Base-by-base conservation (phyloP, 2,113 vertebrate species). In the Neoarius graeffei region DNA sequence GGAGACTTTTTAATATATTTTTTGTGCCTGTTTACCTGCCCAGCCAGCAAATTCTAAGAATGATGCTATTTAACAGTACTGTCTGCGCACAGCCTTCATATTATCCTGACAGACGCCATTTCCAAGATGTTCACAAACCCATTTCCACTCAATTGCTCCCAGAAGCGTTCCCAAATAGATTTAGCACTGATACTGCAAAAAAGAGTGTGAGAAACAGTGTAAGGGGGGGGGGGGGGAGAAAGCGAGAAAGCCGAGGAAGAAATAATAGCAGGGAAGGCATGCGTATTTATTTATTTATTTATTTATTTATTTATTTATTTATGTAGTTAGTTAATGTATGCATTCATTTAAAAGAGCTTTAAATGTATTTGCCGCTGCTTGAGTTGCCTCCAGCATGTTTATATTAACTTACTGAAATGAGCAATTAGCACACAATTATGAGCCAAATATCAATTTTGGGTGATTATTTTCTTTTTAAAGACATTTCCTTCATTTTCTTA, bases 151-250 rank as follows among this genome's bases (percentile, higher is more conserved):
- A 94, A 93, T 95, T 94, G 93, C 93, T 95, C 95, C 93, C 92
- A 95, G 93, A 94, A 94, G 94, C 91, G 80, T 92, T 93, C 93
- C 94, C 93, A 95, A 95, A 95, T 95, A 95, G 95, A 95, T 95
- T 94, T 94, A 93, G 93, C 93, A 93, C 92, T 94, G 95, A 94
- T 94, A 93, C 92, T 94, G 92, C 88, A 91, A 88, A 90, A 92
- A 90, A 83, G 89, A 87, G 90, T 92, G 92, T 89, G 88, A 91
- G 85, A 86, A 87, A 86, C 89, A 91, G 90, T 92, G 89, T 93
- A 89, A 88, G 79, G 77, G 83, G 87, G 57, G 57, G 50, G 83
- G 81, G 84, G 83, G 73, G 27, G 20, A 42, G 62, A 81, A 48
- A 79, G 50, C 19, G 69, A 52, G 50, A 69, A 67, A 60, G 82